Conservation (phyloP, 2,797 vertebrate genomes). For the Oreortyx pictus region DNA sequence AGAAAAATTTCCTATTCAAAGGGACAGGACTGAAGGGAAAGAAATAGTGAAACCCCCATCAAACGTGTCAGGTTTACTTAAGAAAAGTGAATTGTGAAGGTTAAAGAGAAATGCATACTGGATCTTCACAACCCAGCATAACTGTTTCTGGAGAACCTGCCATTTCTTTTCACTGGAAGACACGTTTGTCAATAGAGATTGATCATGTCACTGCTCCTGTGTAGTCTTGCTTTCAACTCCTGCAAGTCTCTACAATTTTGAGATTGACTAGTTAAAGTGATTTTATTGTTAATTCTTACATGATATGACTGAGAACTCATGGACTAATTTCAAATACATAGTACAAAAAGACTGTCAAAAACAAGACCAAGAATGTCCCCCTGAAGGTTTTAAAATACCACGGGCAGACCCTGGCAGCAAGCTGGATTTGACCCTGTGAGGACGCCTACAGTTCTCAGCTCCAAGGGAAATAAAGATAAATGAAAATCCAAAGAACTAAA, state of each 20-base stretch:
- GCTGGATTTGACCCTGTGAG: neutral
- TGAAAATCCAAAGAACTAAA: neutral
- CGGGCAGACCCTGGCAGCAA: neutral
- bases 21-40: neutral
- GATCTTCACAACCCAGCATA: neutral
- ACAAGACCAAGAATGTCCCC: neutral
- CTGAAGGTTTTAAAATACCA: neutral
- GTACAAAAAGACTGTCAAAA: neutral
- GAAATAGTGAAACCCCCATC: neutral
- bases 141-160: neutral
- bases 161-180: neutral
- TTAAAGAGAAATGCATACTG: neutral
- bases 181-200: too few relatives aligned
- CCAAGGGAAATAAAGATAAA: neutral
- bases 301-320: neutral
- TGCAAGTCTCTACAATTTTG: neutral
- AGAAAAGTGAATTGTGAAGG: neutral
- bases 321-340: neutral
- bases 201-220: neutral
- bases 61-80: neutral
- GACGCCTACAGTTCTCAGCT: neutral
- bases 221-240: neutral
- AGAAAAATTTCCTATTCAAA: neutral
- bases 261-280: neutral
- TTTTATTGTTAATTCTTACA: neutral